Conservation (phyloP, 37 sponge, comb jelly and placozoan species). For the Aphrocallistes beatrix region DNA sequence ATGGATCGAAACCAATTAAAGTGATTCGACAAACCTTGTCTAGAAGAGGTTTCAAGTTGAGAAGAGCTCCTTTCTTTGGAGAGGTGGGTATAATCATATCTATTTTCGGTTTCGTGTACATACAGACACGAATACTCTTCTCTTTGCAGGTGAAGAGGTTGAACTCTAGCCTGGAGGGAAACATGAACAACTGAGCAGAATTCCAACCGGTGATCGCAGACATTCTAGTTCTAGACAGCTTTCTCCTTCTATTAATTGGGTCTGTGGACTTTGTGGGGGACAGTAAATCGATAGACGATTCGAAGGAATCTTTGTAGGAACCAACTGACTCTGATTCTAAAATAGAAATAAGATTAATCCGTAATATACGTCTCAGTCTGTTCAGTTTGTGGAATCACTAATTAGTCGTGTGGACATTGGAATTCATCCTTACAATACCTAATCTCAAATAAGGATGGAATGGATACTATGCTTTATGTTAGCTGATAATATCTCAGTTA, state of each 20-base stretch:
- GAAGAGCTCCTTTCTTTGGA: not conserved
- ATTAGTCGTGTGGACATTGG: no score
- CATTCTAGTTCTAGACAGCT: not conserved
- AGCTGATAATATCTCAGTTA: no score
- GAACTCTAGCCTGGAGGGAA: not conserved
- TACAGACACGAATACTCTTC: not conserved
- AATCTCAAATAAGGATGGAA: no score
- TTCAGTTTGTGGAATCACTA: no score
- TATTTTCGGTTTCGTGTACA: not conserved
- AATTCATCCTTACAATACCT: no score
- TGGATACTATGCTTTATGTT: no score
- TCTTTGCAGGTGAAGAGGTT: conserved; percentile 1
- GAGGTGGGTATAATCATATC: conserved; percentile 7
- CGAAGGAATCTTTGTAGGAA: no score
- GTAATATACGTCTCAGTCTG: no score
- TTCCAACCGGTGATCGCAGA: not conserved
- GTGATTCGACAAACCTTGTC: no score
- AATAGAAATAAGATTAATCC: no score
- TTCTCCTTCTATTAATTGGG: not conserved
- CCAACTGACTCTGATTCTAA: no score
- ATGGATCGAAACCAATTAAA: no score
- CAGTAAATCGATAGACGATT: not conserved
- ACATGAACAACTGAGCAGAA: not conserved
- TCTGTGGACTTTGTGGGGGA: not conserved
- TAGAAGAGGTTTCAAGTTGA: not conserved